Percentiles rank a stretch among this genome's conserved stretches.
phyloP scores from a whole-genome alignment of 2,113 vertebrate genomes.

The Cranoglanis bouderius region DNA sequence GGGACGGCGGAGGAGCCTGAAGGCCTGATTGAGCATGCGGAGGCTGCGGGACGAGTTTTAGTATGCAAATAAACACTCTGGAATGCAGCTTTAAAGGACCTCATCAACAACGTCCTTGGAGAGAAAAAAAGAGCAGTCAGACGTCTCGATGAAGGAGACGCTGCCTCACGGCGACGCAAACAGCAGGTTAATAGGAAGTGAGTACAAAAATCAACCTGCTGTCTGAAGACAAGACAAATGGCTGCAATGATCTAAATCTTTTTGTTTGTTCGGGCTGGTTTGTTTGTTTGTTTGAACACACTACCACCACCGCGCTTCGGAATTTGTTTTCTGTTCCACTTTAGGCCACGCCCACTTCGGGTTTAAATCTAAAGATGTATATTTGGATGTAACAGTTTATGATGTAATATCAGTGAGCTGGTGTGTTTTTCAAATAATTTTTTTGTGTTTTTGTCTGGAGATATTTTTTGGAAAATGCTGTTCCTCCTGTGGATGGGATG shows the following conservation, averaged over 20 bases:
- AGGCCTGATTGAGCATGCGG: slow-evolving; percentile 50
- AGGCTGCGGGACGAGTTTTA: slow-evolving; percentile 43
- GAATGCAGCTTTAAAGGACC: slow-evolving; percentile 49
- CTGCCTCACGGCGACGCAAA: slow-evolving; percentile 28
- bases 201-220: background rate
- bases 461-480: too few relatives aligned
- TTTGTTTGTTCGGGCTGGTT: background rate
- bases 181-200: slow-evolving; percentile 48
- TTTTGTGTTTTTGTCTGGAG: too few relatives aligned
- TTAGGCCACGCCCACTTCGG: background rate
- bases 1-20: slow-evolving; percentile 40
- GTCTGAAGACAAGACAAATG: background rate
- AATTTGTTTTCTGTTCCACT: background rate
- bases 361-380: background rate
- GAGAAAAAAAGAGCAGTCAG: slow-evolving; percentile 29
- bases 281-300: background rate
- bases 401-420: too few relatives aligned
- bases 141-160: slow-evolving; percentile 36
- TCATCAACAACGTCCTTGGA: slow-evolving; percentile 54
- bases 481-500: too few relatives aligned
- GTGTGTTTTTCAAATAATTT: too few relatives aligned
- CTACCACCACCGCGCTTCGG: background rate
- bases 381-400: background rate
- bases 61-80: slow-evolving; percentile 54
- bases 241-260: background rate